These are phyloP conservation scores for Drosophila hawaiiensis DNA, from an alignment of 2,888 invertebrate genomes.

Conservation along the genomic window DNA sequence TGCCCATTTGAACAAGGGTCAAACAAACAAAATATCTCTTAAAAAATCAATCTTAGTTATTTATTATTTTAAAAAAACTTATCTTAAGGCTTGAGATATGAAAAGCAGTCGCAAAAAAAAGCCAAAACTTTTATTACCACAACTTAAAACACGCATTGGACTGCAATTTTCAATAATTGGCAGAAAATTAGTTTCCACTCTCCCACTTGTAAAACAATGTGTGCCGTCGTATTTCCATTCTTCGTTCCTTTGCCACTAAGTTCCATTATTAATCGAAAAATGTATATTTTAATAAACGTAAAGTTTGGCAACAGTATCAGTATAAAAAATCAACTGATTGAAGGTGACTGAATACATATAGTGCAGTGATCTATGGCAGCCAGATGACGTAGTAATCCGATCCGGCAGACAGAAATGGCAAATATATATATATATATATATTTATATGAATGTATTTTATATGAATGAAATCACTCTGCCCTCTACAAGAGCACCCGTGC, in stretches of 20 bases:
- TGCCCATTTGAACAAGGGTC: too few relatives aligned
- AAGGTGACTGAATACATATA: neutral
- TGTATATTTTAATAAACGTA: neutral
- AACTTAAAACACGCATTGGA: neutral
- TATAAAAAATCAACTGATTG: neutral
- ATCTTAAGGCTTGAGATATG: neutral
- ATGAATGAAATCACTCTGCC: neutral
- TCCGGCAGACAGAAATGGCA: neutral
- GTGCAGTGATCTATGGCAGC: too few relatives aligned
- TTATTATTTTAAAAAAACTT: too few relatives aligned
- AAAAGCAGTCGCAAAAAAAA: neutral
- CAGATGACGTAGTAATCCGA: too few relatives aligned
- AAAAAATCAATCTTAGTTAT: neutral
- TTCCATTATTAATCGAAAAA: neutral
- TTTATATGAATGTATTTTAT: neutral
- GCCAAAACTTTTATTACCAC: accelerated
- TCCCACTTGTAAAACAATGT: neutral
- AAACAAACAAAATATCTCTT: neutral
- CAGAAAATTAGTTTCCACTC: neutral
- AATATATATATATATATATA: neutral
- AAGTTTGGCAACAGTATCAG: neutral
- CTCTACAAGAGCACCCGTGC: neutral
- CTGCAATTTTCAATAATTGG: neutral
- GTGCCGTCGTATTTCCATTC: neutral
- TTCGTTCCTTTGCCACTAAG: neutral